A percentile compares a stretch with the other conserved stretches of the same genome.
Conservation (phyloP, 2,888 invertebrate species). For the Peribatodes rhomboidaria region DNA sequence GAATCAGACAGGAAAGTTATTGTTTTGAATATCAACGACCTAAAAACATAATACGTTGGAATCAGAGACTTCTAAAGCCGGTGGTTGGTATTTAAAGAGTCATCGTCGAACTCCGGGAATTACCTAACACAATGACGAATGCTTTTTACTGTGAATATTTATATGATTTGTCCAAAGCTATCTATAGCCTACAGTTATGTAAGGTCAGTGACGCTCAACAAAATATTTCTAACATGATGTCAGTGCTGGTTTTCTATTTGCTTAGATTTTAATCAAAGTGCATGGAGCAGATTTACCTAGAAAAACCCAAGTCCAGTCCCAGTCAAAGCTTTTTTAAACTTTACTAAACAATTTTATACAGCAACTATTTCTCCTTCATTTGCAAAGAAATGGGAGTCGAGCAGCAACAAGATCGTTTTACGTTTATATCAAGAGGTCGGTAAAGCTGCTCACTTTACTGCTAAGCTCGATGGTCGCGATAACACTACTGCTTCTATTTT, state of each 20-base stretch:
- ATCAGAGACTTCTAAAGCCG: no score
- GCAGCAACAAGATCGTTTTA: constrained; percentile 27
- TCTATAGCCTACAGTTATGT: background rate
- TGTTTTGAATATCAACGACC: background rate
- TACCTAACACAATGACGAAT: background rate
- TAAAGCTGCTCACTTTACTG: constrained; percentile 26
- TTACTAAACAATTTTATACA: constrained; percentile 8
- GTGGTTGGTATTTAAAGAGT: no score
- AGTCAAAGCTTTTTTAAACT: constrained; percentile 4
- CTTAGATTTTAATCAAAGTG: background rate
- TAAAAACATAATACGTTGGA: background rate
- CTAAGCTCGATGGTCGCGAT: constrained; percentile 24
- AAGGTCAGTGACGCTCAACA: background rate
- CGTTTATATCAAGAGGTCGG: constrained; percentile 26
- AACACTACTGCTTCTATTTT: constrained; percentile 24
- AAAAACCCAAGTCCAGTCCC: constrained; percentile 7
- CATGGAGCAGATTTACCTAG: background rate
- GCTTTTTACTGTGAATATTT: background rate
- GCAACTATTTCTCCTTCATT: constrained; percentile 24
- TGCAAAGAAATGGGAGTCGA: constrained; percentile 28
- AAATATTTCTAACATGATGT: no score
- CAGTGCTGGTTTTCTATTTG: no score
- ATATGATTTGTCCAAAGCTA: background rate
- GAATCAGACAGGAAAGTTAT: background rate
- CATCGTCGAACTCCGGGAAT: background rate